A percentile compares a stretch with the other conserved stretches of the same genome.
Evolutionary conservation across 2,888 invertebrate genomes (phyloP).

Genomic region (Neoitamus cyanurus): DNA sequence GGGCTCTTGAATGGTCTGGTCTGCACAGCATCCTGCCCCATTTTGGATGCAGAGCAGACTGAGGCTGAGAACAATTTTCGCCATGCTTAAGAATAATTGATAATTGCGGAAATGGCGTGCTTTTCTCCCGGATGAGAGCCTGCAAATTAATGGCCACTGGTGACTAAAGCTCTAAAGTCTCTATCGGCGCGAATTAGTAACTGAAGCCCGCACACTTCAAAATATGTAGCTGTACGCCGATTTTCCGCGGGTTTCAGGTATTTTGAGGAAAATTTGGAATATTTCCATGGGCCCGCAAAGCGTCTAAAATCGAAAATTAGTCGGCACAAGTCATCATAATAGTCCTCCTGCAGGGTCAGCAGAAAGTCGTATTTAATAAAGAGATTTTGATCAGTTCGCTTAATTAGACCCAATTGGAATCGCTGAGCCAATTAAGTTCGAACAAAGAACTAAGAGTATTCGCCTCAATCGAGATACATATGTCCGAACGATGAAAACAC

Average conservation of each 20-base stretch:
- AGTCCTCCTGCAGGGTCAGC: background rate
- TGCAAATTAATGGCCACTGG: conserved; percentile 28
- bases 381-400: background rate
- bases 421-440: background rate
- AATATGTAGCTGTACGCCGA: background rate
- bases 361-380: background rate
- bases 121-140: background rate
- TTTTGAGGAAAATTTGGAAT: background rate
- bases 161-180: background rate
- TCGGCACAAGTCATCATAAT: background rate
- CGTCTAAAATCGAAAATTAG: background rate
- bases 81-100: conserved; percentile 41
- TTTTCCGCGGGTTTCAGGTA: background rate
- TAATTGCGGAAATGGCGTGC: conserved; percentile 38
- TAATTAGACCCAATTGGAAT: background rate
- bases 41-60: background rate
- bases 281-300: background rate
- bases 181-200: background rate
- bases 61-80: conserved; percentile 31
- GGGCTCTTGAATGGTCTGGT: background rate
- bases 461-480: background rate
- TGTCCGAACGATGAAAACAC: too few species aligned
- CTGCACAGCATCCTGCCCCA: background rate
- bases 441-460: background rate
- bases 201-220: background rate